Evolutionary conservation across 1,140 invertebrate genomes (phyloP), one percentile per base, ranked within the genome.

Genomic region (Pomacea maculata): DNA sequence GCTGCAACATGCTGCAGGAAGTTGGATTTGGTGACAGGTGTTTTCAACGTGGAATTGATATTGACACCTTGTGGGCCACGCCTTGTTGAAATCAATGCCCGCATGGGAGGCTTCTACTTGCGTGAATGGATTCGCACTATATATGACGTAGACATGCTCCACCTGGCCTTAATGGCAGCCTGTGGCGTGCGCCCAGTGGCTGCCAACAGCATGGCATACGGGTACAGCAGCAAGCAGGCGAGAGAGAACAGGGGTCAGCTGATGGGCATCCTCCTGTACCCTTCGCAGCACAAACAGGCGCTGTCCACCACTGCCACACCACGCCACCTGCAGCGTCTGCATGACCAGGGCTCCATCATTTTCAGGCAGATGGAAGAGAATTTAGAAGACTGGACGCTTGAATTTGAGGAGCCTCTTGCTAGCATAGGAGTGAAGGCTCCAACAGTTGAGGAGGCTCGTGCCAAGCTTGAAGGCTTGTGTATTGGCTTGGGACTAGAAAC

Each of bases 211-310:
- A 74, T 54, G 1, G 19, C 61, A 0, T 74, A 72, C 0, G 64
- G 61, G 1, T 80, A 75, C n/a, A 70, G 67, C 21, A 70, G 29
- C 67, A 4, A 70, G 6, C 2, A 70, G 67, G 67, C 29, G 10
- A 12, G 67, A 1, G 29, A 70, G 67, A 11, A 70, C 21, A 12
- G 29, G 10, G 67, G 67, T 1, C 76, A 82, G 57, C 70, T 87
- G 1, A 83, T 85, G 83, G 86, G 86, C 21, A 75, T 84, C 1
- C 85, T 87, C 83, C 81, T 83, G 17, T 73, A 85, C 6, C 83
- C 84, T 1, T 85, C 86, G 21, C 65, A 57, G 17, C 86, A 87
- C 70, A 55, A 52, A 7, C 65, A 83, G 34, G 54, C 83, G 9
- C 71, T 86, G 1, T 45, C 21, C 3, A 78, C 83, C 34, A 29